Evolutionary conservation across 2,797 vertebrate genomes (phyloP).

Genomic region (Lateolabrax maculatus): DNA sequence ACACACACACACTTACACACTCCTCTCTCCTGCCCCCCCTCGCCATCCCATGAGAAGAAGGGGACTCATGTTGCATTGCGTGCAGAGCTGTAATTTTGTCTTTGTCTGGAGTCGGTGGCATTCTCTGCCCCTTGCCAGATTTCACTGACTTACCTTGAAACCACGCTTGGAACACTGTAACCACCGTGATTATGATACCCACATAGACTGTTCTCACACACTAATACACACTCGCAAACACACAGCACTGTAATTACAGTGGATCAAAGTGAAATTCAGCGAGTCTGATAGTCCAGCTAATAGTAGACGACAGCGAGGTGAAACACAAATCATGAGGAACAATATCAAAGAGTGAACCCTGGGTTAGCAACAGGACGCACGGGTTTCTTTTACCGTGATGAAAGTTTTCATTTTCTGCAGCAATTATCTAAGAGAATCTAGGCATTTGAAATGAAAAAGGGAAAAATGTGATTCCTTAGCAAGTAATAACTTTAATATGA

Average conservation of each 20-base stretch:
- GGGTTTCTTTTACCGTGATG: background rate
- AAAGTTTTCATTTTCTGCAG: constrained; percentile 14
- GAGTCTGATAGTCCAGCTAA: constrained; percentile 54
- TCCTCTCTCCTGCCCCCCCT: background rate
- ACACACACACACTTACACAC: background rate
- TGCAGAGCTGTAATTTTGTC: constrained; percentile 67
- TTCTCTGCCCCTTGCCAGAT: constrained; percentile 42
- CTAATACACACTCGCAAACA: constrained; percentile 11
- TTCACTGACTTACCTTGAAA: constrained; percentile 51
- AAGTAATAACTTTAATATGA: background rate
- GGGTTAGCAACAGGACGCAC: background rate
- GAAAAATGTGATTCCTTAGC: constrained; percentile 7
- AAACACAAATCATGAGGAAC: constrained; percentile 54
- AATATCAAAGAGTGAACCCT: constrained; percentile 43
- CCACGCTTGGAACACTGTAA: constrained; percentile 23
- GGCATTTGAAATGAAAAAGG: constrained; percentile 3
- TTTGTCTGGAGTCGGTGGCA: constrained; percentile 54
- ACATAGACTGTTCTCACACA: constrained; percentile 1
- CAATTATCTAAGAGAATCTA: background rate
- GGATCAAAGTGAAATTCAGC: constrained; percentile 58
- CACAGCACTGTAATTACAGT: constrained; percentile 44
- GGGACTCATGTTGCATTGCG: constrained; percentile 66
- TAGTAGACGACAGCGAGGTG: constrained; percentile 30
- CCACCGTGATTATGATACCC: constrained; percentile 32
- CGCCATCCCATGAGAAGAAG: constrained; percentile 16